These are phyloP conservation scores for Patella ulyssiponensis DNA, from an alignment of 2,888 invertebrate species.

Conservation along the genomic window DNA sequence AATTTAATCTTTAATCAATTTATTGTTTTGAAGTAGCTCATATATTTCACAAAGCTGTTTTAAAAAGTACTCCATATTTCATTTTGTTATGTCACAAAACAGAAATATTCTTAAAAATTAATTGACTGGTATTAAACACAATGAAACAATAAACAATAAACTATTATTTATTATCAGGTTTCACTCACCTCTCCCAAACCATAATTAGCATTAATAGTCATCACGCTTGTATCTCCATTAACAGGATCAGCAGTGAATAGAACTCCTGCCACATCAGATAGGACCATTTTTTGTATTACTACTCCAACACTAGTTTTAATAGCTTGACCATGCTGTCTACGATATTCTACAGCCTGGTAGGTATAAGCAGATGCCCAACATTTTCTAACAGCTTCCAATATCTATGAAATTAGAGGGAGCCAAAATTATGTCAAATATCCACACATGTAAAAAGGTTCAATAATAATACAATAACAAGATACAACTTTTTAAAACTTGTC, in stretches of 20 bases:
- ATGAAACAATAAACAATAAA: no score
- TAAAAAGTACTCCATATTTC: no score
- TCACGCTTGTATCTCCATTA: conserved; percentile 79
- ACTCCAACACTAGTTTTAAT: conserved; percentile 83
- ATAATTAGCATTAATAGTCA: conserved; percentile 85
- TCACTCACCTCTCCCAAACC: conserved; percentile 84
- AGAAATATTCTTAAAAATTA: no score
- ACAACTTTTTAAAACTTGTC: neutral
- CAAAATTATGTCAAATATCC: no score
- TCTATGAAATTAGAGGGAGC: conserved; percentile 31
- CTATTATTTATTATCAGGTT: no score
- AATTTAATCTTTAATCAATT: no score
- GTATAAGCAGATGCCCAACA: conserved; percentile 90
- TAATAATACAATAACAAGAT: no score
- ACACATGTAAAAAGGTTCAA: no score
- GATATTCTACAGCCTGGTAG: conserved; percentile 83
- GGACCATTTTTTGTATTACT: conserved; percentile 84
- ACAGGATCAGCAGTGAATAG: conserved; percentile 86
- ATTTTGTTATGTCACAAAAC: no score
- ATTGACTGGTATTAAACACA: no score
- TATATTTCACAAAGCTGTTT: no score
- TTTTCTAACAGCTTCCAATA: conserved; percentile 76
- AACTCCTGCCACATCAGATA: conserved; percentile 80
- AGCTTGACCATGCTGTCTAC: conserved; percentile 83
- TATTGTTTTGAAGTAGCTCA: no score